Conservation (phyloP, 2,797 vertebrate species). For the Sphenopsis melanotis region DNA sequence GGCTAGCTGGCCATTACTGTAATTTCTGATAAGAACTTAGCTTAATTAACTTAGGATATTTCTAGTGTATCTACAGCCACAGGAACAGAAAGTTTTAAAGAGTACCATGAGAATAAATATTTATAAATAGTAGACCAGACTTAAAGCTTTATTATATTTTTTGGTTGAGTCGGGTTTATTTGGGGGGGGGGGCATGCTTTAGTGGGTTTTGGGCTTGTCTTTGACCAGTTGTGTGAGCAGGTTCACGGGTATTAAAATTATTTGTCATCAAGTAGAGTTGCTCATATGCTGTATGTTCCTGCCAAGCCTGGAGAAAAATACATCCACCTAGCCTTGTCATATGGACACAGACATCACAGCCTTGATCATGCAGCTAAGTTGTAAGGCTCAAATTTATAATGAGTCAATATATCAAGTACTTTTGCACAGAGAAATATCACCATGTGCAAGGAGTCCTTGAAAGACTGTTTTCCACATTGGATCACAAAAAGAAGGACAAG, state of each 20-base stretch:
- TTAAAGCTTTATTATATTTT: background rate
- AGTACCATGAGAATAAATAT: background rate
- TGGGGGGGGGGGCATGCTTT: fast-evolving
- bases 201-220: background rate
- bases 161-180: background rate
- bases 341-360: background rate
- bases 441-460: background rate
- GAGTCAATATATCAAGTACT: background rate
- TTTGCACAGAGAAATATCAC: background rate
- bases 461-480: background rate
- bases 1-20: background rate
- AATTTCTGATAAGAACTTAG: background rate
- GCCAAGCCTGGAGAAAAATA: background rate
- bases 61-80: background rate
- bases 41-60: conserved; percentile 17
- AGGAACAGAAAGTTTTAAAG: background rate
- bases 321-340: fast-evolving
- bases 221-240: background rate
- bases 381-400: background rate
- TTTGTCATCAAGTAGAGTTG: background rate
- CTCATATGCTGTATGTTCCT: background rate
- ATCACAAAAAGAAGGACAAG: background rate
- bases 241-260: background rate
- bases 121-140: background rate
- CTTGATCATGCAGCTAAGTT: background rate